Percentiles rank a stretch among this genome's conserved stretches.
Conservation (phyloP, 2,113 vertebrate species). For the Planiliza haematocheilus region DNA sequence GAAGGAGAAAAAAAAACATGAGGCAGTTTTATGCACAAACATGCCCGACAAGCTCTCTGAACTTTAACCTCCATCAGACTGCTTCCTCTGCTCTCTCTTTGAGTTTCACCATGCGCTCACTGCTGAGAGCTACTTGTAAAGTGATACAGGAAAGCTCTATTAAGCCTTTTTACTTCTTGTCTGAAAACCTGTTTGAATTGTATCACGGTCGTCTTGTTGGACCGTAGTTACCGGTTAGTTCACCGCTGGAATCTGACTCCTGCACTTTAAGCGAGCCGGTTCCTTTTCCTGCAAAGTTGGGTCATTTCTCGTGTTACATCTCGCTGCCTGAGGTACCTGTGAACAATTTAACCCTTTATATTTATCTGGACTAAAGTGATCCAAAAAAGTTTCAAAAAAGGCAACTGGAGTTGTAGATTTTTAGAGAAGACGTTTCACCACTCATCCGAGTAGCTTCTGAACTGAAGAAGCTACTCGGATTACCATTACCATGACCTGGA, state of each 20-base stretch:
- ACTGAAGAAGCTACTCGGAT: too few relatives aligned
- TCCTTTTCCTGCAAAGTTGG: conserved; percentile 5
- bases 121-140: conserved; percentile 50
- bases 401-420: too few relatives aligned
- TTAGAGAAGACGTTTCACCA: too few relatives aligned
- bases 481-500: too few relatives aligned
- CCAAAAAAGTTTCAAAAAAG: too few relatives aligned
- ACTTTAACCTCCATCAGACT: conserved; percentile 28
- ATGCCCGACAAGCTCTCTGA: conserved; percentile 22
- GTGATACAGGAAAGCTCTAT: conserved; percentile 30
- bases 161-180: conserved; percentile 14
- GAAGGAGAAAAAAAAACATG: too few relatives aligned
- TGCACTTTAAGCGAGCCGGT: conserved; percentile 11
- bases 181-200: conserved; percentile 54
- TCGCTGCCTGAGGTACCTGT: not conserved
- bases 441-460: too few relatives aligned
- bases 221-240: not conserved
- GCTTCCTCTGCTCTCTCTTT: conserved; percentile 30
- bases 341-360: too few relatives aligned
- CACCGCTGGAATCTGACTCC: conserved; percentile 39
- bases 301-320: not conserved
- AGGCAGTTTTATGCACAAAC: conserved; percentile 23
- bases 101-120: conserved; percentile 7
- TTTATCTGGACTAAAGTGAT: too few relatives aligned
- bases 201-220: conserved; percentile 6